Conservation (phyloP, 2,888 invertebrate species). For the Drosophila flavopinicola region DNA sequence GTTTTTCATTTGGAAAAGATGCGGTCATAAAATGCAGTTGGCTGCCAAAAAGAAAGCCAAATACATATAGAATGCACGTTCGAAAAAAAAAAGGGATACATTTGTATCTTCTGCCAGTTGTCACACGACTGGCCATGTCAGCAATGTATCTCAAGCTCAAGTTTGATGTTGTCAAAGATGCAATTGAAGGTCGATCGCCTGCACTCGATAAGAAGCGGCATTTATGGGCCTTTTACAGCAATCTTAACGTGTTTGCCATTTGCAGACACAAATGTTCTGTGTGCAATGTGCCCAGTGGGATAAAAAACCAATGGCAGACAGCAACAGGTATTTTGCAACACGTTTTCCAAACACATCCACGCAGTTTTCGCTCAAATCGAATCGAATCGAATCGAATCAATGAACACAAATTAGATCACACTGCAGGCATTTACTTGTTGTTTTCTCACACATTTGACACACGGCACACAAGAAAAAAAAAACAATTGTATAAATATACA, state of each 20-base stretch:
- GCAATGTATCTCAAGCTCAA: conserved; percentile 38
- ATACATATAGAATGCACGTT: neutral
- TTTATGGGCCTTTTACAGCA: neutral
- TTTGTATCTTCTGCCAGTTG: conserved; percentile 24
- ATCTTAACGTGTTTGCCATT: conserved; percentile 14
- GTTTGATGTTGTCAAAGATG: conserved; percentile 29
- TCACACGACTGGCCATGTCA: conserved; percentile 11
- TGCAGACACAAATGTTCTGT: conserved; percentile 25
- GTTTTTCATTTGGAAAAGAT: conserved; percentile 47
- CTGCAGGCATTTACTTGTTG: conserved; percentile 29
- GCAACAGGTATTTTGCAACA: conserved; percentile 1
- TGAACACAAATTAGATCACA: conserved; percentile 40
- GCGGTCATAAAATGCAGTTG: conserved; percentile 40
- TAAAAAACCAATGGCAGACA: conserved; percentile 11
- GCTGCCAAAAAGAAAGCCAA: conserved; percentile 17
- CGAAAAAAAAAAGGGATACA: too few relatives aligned
- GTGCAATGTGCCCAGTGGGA: conserved; percentile 14
- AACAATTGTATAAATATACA: conserved; percentile 10
- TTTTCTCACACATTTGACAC: conserved; percentile 54
- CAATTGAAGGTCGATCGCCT: conserved; percentile 36
- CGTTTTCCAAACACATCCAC: neutral
- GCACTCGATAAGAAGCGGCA: conserved; percentile 11
- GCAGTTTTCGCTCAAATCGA: conserved; percentile 12
- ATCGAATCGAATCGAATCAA: conserved; percentile 52
- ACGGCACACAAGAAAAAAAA: conserved; percentile 11